Percentiles rank a stretch among this genome's conserved stretches.
phyloP scores from a whole-genome alignment of 2,888 invertebrate genomes.

The Cyclophora albipunctata region DNA sequence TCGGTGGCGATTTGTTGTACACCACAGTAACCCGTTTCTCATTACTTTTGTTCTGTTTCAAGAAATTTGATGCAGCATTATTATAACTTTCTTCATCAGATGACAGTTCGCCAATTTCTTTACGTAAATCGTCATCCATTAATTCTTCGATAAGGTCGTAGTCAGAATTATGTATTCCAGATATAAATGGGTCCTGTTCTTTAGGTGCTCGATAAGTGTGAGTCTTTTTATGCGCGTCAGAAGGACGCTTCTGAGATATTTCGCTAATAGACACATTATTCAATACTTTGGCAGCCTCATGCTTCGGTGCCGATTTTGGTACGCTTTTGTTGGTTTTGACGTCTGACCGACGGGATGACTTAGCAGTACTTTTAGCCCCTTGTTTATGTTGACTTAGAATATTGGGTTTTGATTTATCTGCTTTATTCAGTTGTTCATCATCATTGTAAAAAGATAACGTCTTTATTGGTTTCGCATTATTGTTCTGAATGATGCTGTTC shows the following conservation, averaged over 20 bases:
- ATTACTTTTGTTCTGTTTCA: conserved; percentile 22
- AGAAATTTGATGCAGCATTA: conserved; percentile 11
- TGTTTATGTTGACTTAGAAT: too few relatives aligned
- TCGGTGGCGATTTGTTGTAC: conserved; percentile 4
- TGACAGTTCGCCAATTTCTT: conserved; percentile 64
- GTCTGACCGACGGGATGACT: too few relatives aligned
- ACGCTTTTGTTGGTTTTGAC: too few relatives aligned
- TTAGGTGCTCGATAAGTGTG: conserved; percentile 6
- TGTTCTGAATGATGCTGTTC: conserved; percentile 17
- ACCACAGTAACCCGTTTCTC: conserved; percentile 11
- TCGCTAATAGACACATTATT: neutral
- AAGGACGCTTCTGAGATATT: conserved; percentile 5
- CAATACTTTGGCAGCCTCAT: too few relatives aligned
- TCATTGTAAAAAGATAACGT: too few relatives aligned
- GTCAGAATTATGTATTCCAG: conserved; percentile 53
- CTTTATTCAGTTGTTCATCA: too few relatives aligned
- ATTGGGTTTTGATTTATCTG: too few relatives aligned
- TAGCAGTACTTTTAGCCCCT: too few relatives aligned
- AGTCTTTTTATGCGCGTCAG: conserved; percentile 20
- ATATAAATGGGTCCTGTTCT: conserved; percentile 45
- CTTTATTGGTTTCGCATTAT: too few relatives aligned
- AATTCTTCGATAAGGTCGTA: conserved; percentile 64
- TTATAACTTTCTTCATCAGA: conserved; percentile 49
- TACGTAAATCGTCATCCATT: conserved; percentile 58
- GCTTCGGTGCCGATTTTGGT: too few relatives aligned